These are phyloP conservation scores for Hippocampus abdominalis DNA, from an alignment of 2,113 vertebrate genomes.

Conservation along the genomic window DNA sequence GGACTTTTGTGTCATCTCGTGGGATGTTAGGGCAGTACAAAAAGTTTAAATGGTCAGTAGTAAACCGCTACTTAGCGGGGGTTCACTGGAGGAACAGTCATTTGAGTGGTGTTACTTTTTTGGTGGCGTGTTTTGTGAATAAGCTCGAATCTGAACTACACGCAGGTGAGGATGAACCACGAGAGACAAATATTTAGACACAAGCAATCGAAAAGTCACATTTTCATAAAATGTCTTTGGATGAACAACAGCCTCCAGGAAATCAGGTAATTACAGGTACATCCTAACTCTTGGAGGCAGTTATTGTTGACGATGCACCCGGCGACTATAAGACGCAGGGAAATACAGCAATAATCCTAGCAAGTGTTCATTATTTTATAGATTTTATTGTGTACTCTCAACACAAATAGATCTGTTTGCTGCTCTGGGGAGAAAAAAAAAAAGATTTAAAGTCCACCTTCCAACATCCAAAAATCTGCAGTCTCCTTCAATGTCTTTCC, in stretches of 20 bases:
- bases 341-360: neutral
- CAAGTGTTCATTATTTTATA: conserved; percentile 1
- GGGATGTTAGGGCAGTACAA: neutral
- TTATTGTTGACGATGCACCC: neutral
- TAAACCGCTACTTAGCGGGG: neutral
- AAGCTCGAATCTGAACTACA: neutral
- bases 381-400: neutral
- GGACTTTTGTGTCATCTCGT: neutral
- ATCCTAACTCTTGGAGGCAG: neutral
- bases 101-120: too few species aligned
- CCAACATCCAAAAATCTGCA: neutral
- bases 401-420: neutral
- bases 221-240: neutral
- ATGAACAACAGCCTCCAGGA: neutral
- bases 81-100: too few species aligned
- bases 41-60: neutral
- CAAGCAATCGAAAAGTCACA: neutral
- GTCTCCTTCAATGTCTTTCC: neutral
- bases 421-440: neutral
- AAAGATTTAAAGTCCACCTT: neutral
- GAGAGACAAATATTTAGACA: neutral
- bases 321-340: neutral
- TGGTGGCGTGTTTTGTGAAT: too few species aligned
- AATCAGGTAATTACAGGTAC: neutral
- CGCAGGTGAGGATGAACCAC: neutral